Conservation (phyloP, 1,140 invertebrate genomes). For the Chironomus striatipennis region DNA sequence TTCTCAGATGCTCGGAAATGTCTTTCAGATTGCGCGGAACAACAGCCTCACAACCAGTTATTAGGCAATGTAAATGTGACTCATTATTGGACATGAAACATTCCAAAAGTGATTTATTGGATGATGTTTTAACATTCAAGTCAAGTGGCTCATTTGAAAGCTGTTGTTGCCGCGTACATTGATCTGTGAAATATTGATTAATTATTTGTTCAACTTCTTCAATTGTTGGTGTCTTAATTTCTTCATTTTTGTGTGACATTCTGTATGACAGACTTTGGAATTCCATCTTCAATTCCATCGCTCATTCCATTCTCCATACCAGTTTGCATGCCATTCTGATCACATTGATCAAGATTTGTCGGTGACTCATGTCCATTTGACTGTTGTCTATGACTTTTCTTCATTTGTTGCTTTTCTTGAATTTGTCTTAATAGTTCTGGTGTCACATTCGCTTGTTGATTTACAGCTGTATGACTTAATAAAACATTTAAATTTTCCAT, state of each 20-base stretch:
- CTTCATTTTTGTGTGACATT: background rate
- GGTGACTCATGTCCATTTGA: constrained; percentile 14
- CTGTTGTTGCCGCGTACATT: constrained; percentile 10
- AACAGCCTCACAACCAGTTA: constrained; percentile 26
- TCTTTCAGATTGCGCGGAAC: constrained; percentile 17
- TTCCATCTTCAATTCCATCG: background rate
- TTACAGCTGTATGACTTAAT: background rate
- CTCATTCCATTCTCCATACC: background rate
- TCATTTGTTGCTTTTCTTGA: constrained; percentile 4
- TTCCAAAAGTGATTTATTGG: constrained; percentile 21
- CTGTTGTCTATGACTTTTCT: background rate
- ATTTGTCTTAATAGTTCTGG: background rate
- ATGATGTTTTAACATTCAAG: constrained; percentile 23
- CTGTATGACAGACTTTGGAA: constrained; percentile 24
- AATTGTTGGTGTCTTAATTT: background rate
- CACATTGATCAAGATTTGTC: background rate
- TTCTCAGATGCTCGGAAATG: constrained; percentile 25
- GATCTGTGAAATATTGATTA: constrained; percentile 25
- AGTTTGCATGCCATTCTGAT: background rate
- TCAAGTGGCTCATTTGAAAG: constrained; percentile 22
- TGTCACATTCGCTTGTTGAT: background rate
- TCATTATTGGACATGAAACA: constrained; percentile 25
- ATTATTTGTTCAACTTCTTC: constrained; percentile 25
- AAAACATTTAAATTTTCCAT: constrained; percentile 18
- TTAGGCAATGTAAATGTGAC: constrained; percentile 25